Base-by-base conservation (phyloP, 2,888 invertebrate genomes). In the Eugnorisma glareosa region DNA sequence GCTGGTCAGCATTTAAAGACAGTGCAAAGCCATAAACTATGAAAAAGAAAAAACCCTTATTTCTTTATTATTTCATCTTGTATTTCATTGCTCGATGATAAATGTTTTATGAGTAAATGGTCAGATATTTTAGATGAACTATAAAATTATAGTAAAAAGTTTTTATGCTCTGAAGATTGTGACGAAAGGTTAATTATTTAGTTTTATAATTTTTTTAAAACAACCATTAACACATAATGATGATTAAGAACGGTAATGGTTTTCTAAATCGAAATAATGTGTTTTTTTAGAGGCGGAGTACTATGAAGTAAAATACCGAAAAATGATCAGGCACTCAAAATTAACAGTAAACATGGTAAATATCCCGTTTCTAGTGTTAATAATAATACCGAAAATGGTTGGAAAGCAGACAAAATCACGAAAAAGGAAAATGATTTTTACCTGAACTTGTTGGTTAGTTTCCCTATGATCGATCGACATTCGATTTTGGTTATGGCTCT, bases 61-160 rank as follows among this genome's bases (percentile, higher is more conserved):
- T 59, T 73, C 31, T 79, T 61, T 66, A 68, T 54, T 72, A 66
- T 72, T 66, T 84, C 43, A 74, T 79, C 54, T 66, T 66, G 45
- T 72, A 66, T 72, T 66, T 84, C 43, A 74, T 70, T 28, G 61
- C 57, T 61, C 4, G 11, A 15, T 37, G 28, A 57, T 82, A 73
- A 79, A 61, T 79, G 7, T 74, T 84, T 79, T 63, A 73, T 63
- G 84, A 18, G 40, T 57, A 51, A 54, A 31, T 66, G 54, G 73
- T n/a, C 67, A 51, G 73, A 59, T 66, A 70, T 84, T 70, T 61
- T 21, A 69, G 54, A 61, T 45, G 59, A 73, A 66, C 24, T 61
- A 59, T 70, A 70, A 75, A 76, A 35, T 57, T 40, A 48, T 24
- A 48, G 28, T 35, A 43, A 73, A 66, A 54, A 82, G 45, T 21